Base-by-base conservation (phyloP, 2,888 invertebrate genomes). In the Glyphotaelius pellucidus region DNA sequence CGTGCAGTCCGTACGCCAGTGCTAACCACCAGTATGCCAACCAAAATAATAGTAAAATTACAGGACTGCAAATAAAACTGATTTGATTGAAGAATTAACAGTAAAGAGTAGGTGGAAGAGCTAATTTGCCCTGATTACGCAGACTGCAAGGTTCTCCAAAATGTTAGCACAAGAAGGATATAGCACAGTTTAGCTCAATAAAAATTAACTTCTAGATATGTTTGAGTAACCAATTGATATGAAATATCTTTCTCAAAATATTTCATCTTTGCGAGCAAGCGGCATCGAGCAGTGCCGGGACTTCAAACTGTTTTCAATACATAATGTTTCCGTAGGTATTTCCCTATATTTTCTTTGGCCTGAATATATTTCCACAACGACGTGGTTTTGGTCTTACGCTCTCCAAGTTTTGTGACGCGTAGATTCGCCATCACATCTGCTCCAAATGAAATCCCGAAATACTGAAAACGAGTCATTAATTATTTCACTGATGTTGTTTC, bases 251-350 rank as follows among this genome's bases (percentile, higher is more conserved):
- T 14, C 15, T 47, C 3, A 15, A 15, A 47, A 25, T 67, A 67
- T 67, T 67, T 67, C 67, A 67, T 67, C 67, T 67, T 25, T 67
- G 67, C 25, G 5, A 67, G 67, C 25, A 67, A 67, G 92, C 80
- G 89, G 92, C 89, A 80, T 90, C 81, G 91, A 31, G 80, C 81
- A 35, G 81, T 80, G 87, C 80, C 89, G 89, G 80, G 91, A 81
- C 81, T 88, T 87, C 80, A 91, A 91, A 88, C 91, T 91, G 91
- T 91, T 91, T 91, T 91, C 86, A 91, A 91, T 91, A 88, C 88
- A 85, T 38, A 25, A 25, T n/a, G 32, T 81, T 81, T 81, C 32
- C 32, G 81, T 19, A 81, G 81, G 81, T 81, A 81, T 81, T 81
- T 81, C 3, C 31, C 31, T 15, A 81, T 38, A 67, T 67, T 88